Evolutionary conservation across 2,113 vertebrate species (phyloP), one percentile per base, ranked within the genome.

Genomic region (Ctenomys sociabilis): DNA sequence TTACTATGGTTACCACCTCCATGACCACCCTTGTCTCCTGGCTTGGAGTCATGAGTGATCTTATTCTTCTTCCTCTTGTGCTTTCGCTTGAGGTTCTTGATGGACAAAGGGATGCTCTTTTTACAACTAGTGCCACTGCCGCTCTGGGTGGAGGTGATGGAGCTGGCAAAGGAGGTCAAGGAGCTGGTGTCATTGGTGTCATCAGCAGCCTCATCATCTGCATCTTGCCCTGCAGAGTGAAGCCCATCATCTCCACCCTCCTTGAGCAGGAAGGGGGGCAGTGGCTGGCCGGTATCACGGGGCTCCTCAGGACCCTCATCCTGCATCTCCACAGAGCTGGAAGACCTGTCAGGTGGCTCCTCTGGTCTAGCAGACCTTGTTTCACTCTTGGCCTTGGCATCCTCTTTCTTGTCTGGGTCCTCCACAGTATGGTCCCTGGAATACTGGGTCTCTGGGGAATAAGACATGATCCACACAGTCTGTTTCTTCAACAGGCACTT

Each of bases 21-120:
- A 99, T 99, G 0, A 99, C 99, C 97, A 99, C 99, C 96, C 99
- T 99, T 99, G 98, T 99, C 99, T 63, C 99, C 99, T 0, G 99
- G 99, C 97, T 99, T 99, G 97, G 99, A 99, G 97, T 99, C 99
- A 8, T 99, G 98, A 17, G 99, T 99, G 95, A 99, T 99, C 97
- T 99, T 99, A 28, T 99, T 99, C 98, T 99, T 99, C 98, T 99
- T 99, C 98, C 99, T 99, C 98, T 99, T 99, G 98, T 99, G 99
- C 95, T 99, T 99, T 88, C 99, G 98, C 98, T 99, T 99, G 70
- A 99, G 98, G 98, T 99, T 99, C 85, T 99, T 99, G 97, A 99
- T 99, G 61, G 99, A 99, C 16, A 99, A 98, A 0, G 99, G 99
- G 96, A 99, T 99, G 98, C 99, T 99, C 87, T 99, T 99, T 97